Evolutionary conservation across 2,797 vertebrate genomes (phyloP), one percentile per base, ranked within the genome.

Genomic region (Sylvia borin): DNA sequence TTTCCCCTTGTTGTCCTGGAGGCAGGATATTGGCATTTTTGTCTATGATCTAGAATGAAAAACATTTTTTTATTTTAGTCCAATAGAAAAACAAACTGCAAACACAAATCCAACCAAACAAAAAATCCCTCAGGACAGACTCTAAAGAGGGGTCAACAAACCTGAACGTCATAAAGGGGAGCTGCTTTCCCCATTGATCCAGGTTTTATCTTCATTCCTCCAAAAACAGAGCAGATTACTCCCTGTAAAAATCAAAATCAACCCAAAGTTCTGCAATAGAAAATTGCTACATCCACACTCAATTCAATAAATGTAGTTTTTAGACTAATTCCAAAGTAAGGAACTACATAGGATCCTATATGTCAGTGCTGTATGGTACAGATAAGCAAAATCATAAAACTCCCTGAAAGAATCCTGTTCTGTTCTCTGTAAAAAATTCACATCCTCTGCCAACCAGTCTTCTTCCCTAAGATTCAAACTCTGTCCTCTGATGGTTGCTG

Each of bases 111-210:
- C 55, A 71, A 60, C 8, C n/a, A 54, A 66, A 2, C 2, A 34
- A 88, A 61, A 78, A 24, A 13, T 19, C 3, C 22, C 42, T 15
- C 11, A 2, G 38, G 47, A 72, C 18, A 72, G 31, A 68, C 38
- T 43, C 22, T 31, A 42, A 92, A 82, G 54, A 80, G 34, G 53
- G 87, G 36, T 6, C 71, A 85, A 62, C 88, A 91, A 81, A 99
- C 98, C 98, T 99, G 98, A 47, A 98, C 97, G 47, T 99, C 98
- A 50, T 98, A 98, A 17, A 90, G 95, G 6, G 98, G 96, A 57
- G 94, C 87, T 8, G 98, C 95, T 73, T 98, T 98, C 68, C 98
- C 98, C 96, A 99, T 97, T 43, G 93, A 98, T 29, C 98, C 98
- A 3, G 98, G 98, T 77, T 98, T 98, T 91, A 98, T 92, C 60